Conservation (phyloP, 2,797 vertebrate species). For the Heliangelus exortis region DNA sequence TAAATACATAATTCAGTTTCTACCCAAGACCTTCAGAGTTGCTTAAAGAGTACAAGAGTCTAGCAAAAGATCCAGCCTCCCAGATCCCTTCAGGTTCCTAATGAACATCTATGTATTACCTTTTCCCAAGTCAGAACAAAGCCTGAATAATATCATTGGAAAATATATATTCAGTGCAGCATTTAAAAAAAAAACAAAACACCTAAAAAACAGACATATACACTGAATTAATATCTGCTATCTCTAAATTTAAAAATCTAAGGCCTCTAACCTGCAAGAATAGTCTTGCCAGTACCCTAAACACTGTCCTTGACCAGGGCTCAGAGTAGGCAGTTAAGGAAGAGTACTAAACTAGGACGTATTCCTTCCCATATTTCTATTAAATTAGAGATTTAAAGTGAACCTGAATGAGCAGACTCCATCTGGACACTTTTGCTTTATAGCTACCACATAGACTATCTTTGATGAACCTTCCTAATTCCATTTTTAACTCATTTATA, state of each 20-base stretch:
- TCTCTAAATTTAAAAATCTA: not conserved
- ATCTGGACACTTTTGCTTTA: not conserved
- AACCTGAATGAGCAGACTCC: not conserved
- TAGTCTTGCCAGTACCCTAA: fast-evolving
- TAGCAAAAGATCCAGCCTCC: not conserved
- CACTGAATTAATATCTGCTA: not conserved
- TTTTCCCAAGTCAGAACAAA: not conserved
- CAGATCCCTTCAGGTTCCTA: not conserved
- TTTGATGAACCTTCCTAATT: not conserved
- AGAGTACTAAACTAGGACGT: not conserved
- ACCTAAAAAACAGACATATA: not conserved
- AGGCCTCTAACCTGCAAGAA: not conserved
- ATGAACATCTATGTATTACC: not conserved
- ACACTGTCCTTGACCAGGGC: not conserved
- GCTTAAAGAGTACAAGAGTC: not conserved
- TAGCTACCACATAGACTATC: not conserved
- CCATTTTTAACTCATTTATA: not conserved
- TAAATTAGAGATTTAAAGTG: not conserved
- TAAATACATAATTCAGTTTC: not conserved
- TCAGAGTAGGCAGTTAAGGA: not conserved
- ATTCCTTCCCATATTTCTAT: not conserved
- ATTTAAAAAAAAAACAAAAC: not conserved
- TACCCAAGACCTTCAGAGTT: not conserved
- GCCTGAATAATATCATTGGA: not conserved
- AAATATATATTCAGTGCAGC: not conserved